phyloP scores from a whole-genome alignment of 2,888 invertebrate genomes.

The Torymus aiolomorphi region DNA sequence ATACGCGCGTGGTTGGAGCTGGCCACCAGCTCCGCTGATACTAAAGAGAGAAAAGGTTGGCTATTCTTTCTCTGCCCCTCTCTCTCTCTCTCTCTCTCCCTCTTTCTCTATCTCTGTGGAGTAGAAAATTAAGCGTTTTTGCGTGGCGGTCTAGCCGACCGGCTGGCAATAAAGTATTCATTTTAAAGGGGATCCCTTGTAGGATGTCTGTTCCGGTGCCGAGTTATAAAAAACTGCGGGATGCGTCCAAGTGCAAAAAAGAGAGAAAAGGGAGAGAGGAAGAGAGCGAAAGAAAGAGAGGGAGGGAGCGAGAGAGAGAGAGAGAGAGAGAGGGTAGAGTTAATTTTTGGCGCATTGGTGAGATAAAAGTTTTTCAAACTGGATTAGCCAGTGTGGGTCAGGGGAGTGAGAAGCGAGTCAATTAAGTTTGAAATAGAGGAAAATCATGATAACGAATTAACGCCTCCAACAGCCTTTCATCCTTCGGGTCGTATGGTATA shows the following conservation, averaged over 20 bases:
- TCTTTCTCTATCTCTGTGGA: not conserved
- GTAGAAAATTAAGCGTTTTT: constrained; percentile 57
- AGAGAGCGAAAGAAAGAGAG: too few relatives aligned
- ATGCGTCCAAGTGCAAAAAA: too few relatives aligned
- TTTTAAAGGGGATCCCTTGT: constrained; percentile 14
- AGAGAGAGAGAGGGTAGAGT: not conserved
- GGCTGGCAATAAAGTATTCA: constrained; percentile 54
- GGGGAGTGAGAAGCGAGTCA: constrained; percentile 20
- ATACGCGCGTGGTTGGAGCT: not conserved
- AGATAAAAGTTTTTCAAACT: constrained; percentile 52
- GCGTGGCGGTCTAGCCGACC: not conserved
- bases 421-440: constrained; percentile 44
- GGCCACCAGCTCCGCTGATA: not conserved
- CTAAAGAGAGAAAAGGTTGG: not conserved
- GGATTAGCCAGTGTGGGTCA: constrained; percentile 26
- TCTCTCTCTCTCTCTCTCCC: not conserved
- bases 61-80: too few relatives aligned
- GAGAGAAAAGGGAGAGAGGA: too few relatives aligned
- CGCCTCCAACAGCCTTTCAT: constrained; percentile 23
- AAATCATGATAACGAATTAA: constrained; percentile 49
- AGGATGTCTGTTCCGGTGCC: too few relatives aligned
- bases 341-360: not conserved
- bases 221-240: too few relatives aligned
- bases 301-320: constrained; percentile 8
- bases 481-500: not conserved